A percentile compares a stretch with the other conserved stretches of the same genome.
phyloP scores from a whole-genome alignment of 2,797 vertebrate genomes.

The Dermochelys coriacea region DNA sequence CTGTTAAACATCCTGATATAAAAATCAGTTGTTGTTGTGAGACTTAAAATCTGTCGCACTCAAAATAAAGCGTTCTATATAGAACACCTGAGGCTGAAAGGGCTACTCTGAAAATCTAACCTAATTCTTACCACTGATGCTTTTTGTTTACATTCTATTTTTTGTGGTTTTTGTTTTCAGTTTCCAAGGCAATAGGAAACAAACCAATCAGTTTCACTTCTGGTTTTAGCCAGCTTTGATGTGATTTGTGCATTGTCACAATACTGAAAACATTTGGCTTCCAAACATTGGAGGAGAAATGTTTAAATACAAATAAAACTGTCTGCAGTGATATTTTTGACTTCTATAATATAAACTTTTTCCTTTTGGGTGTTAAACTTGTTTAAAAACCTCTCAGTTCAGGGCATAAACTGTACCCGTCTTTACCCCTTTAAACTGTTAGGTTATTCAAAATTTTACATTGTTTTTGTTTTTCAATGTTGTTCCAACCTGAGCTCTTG shows the following conservation, averaged over 20 bases:
- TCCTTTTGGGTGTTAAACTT: neutral
- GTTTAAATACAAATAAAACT: neutral
- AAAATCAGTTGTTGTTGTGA: neutral
- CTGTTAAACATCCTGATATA: neutral
- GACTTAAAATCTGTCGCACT: neutral
- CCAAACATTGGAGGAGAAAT: neutral
- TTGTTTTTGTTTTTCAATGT: no score
- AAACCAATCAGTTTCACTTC: neutral
- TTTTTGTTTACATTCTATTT: neutral
- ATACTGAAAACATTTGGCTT: neutral
- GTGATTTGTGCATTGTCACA: neutral
- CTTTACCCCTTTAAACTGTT: neutral
- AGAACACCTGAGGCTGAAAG: neutral
- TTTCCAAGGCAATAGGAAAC: neutral
- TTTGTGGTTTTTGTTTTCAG: neutral
- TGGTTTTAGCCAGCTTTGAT: neutral
- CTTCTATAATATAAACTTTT: neutral
- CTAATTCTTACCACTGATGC: neutral
- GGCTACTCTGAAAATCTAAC: neutral
- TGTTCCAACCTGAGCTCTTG: neutral
- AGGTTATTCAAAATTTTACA: no score
- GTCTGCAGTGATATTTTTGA: neutral
- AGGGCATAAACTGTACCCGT: neutral
- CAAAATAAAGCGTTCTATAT: neutral
- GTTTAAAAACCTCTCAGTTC: neutral